phyloP scores from a whole-genome alignment of 2,888 invertebrate species.

The Diarsia mendica region DNA sequence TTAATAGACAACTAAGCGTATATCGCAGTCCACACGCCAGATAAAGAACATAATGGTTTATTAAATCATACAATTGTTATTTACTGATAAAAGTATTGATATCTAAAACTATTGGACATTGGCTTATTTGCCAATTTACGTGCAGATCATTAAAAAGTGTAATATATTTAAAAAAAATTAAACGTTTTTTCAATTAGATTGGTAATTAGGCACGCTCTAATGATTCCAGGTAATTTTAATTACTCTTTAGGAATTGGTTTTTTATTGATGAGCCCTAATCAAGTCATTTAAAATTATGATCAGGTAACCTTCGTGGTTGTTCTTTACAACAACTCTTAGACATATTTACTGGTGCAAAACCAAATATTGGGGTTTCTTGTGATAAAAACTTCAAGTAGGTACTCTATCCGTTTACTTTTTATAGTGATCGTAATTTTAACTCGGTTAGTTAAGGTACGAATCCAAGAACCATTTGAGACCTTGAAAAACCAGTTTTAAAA shows the following conservation, averaged over 20 bases:
- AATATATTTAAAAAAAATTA: too few relatives aligned
- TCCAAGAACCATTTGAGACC: slow-evolving; percentile 6
- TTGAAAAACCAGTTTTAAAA: slow-evolving; percentile 42
- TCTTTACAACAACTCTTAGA: slow-evolving; percentile 12
- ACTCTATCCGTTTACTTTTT: neutral
- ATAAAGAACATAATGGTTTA: neutral
- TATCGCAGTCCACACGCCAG: slow-evolving; percentile 4
- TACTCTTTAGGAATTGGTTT: neutral
- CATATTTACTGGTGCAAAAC: slow-evolving; percentile 13
- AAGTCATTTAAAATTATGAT: slow-evolving; percentile 20
- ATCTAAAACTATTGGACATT: neutral
- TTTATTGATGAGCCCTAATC: slow-evolving; percentile 8
- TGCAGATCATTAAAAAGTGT: neutral
- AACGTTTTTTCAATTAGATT: too few relatives aligned
- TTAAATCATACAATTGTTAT: slow-evolving; percentile 8
- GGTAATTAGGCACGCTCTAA: slow-evolving; percentile 5
- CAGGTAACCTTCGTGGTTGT: slow-evolving; percentile 5
- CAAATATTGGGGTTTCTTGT: slow-evolving; percentile 17
- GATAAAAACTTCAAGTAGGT: slow-evolving; percentile 25
- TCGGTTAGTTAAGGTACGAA: neutral
- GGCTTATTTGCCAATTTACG: neutral
- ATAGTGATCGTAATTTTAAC: slow-evolving; percentile 3
- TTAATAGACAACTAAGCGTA: neutral
- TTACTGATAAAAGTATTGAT: neutral
- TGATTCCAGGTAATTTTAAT: slow-evolving; percentile 25